Percentiles rank a stretch among this genome's conserved stretches.
These are phyloP conservation scores for Peromyscus californicus DNA, from an alignment of 2,113 vertebrate genomes.

Conservation along the genomic window DNA sequence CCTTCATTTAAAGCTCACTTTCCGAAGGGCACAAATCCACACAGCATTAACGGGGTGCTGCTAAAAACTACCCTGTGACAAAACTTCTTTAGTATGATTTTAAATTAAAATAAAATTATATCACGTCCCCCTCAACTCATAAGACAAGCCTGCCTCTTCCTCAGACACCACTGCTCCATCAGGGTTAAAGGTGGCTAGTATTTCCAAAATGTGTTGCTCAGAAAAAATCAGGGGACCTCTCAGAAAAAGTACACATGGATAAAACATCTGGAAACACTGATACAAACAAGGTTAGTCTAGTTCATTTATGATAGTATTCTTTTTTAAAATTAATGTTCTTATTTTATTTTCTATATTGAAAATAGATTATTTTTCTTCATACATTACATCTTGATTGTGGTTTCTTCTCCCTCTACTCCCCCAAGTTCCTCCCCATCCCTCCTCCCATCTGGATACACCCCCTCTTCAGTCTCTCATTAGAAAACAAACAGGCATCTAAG, in stretches of 20 bases:
- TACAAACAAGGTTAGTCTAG: conserved; percentile 42
- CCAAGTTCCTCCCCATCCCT: neutral
- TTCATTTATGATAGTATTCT: neutral
- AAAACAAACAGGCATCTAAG: neutral
- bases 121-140: neutral
- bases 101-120: neutral
- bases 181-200: neutral
- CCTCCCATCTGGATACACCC: neutral
- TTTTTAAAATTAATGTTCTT: neutral
- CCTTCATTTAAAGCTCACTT: conserved; percentile 18
- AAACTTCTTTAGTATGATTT: neutral
- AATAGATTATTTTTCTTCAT: neutral
- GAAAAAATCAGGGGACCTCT: neutral
- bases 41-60: neutral
- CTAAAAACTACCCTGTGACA: neutral
- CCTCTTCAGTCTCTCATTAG: neutral
- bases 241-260: neutral
- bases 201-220: conserved; percentile 2
- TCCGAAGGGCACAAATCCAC: neutral
- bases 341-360: neutral
- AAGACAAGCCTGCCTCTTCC: conserved; percentile 44
- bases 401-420: neutral
- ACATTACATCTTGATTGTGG: neutral
- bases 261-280: conserved; percentile 20
- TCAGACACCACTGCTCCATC: neutral